A percentile compares a stretch with the other conserved stretches of the same genome.
Evolutionary conservation across 1,140 invertebrate species (phyloP).

Genomic region (Hylaeus volcanicus): DNA sequence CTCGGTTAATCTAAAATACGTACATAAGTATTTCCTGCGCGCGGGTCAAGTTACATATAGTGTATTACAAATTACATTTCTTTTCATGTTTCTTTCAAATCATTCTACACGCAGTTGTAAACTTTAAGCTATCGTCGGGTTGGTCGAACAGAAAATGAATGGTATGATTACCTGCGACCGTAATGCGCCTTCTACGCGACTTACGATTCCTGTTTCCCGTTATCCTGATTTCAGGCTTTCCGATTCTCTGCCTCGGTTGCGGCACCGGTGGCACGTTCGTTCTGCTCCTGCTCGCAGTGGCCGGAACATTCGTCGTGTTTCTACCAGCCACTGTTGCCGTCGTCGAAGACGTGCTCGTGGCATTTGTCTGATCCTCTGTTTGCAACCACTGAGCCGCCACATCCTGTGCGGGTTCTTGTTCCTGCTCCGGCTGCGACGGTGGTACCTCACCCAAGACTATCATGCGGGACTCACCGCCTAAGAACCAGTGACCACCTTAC

Average conservation of each 20-base stretch:
- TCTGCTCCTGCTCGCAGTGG: constrained; percentile 33
- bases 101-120: not conserved
- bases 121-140: not conserved
- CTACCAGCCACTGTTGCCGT: not conserved
- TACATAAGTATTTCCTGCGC: constrained; percentile 25
- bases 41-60: not conserved
- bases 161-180: constrained; percentile 76
- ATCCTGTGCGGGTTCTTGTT: constrained; percentile 76
- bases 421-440: constrained; percentile 72
- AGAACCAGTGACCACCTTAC: constrained; percentile 17
- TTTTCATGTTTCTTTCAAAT: too few species aligned
- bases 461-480: constrained; percentile 74
- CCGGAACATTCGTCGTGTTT: not conserved
- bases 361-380: constrained; percentile 58
- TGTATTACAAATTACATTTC: constrained; percentile 14
- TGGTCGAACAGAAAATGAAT: constrained; percentile 55
- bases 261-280: constrained; percentile 67
- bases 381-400: constrained; percentile 77
- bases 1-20: constrained; percentile 38
- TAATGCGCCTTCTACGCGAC: constrained; percentile 77
- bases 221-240: constrained; percentile 63
- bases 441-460: constrained; percentile 78
- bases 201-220: constrained; percentile 75
- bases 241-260: constrained; percentile 67
- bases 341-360: not conserved